phyloP scores from a whole-genome alignment of 2,888 invertebrate genomes.

The Agrotis segetum region DNA sequence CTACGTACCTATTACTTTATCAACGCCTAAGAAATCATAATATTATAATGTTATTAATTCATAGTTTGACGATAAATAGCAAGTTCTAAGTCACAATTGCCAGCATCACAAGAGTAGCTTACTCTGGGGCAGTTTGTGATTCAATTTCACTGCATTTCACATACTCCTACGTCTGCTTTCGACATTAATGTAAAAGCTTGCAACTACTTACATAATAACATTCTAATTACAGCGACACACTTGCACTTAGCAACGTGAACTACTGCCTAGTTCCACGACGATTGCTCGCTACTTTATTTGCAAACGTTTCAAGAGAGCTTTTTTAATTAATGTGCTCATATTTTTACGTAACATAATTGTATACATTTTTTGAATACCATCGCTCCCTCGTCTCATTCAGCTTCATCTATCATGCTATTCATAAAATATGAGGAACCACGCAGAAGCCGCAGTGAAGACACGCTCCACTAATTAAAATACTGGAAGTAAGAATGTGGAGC shows the following conservation, averaged over 20 bases:
- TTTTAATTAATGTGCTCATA: constrained; percentile 24
- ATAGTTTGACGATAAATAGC: too few species aligned
- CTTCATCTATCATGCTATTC: constrained; percentile 27
- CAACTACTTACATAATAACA: not conserved
- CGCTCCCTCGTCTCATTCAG: constrained; percentile 17
- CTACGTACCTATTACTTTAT: too few species aligned
- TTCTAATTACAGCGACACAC: constrained; percentile 18
- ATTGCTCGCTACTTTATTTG: constrained; percentile 1
- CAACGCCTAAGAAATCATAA: too few species aligned
- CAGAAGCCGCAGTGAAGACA: constrained; percentile 27
- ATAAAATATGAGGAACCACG: constrained; percentile 45
- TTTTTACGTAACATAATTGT: constrained; percentile 16
- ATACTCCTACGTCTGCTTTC: not conserved
- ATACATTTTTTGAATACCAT: constrained; percentile 13
- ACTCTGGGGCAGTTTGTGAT: too few species aligned
- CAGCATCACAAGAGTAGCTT: too few species aligned
- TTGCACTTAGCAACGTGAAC: constrained; percentile 31
- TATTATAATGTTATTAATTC: too few species aligned
- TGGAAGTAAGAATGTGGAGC: constrained; percentile 29
- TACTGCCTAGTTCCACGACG: constrained; percentile 7
- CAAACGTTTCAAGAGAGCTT: constrained; percentile 17
- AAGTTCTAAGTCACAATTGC: too few species aligned
- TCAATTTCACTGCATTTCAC: not conserved
- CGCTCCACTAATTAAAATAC: constrained; percentile 53
- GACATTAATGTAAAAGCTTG: not conserved